Conservation (phyloP, 2,797 vertebrate genomes). For the Paratrypauchen microcephalus region DNA sequence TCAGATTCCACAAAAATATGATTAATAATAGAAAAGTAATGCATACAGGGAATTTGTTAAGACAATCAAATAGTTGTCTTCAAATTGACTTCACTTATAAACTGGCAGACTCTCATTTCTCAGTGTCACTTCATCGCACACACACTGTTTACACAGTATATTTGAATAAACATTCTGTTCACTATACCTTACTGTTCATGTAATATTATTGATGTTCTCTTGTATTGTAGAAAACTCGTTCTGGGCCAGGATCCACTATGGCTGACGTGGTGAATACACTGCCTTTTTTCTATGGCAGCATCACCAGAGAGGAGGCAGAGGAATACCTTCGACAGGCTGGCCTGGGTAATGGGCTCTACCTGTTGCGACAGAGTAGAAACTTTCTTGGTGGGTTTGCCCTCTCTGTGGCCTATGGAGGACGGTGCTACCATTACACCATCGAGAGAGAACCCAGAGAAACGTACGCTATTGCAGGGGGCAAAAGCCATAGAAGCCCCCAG, state of each 20-base stretch:
- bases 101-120: too few relatives aligned
- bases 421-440: constrained; percentile 93
- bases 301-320: constrained; percentile 90
- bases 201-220: neutral
- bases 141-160: too few relatives aligned
- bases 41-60: too few relatives aligned
- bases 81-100: too few relatives aligned
- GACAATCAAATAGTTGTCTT: too few relatives aligned
- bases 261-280: constrained; percentile 79
- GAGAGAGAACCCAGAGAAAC: constrained; percentile 86
- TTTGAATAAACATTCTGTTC: too few relatives aligned
- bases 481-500: constrained; percentile 81
- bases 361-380: constrained; percentile 93
- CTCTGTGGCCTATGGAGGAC: constrained; percentile 79
- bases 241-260: constrained; percentile 38
- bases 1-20: too few relatives aligned
- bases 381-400: constrained; percentile 92
- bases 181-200: too few relatives aligned
- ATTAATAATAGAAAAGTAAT: too few relatives aligned
- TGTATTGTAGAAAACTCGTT: constrained; percentile 27
- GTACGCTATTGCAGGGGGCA: constrained; percentile 90
- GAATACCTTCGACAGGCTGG: constrained; percentile 71
- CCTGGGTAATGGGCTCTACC: constrained; percentile 51
- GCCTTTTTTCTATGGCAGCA: constrained; percentile 93
- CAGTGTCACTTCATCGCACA: too few relatives aligned